Base-by-base conservation (phyloP, 2,888 invertebrate genomes). In the Troides oblongomaculatus region DNA sequence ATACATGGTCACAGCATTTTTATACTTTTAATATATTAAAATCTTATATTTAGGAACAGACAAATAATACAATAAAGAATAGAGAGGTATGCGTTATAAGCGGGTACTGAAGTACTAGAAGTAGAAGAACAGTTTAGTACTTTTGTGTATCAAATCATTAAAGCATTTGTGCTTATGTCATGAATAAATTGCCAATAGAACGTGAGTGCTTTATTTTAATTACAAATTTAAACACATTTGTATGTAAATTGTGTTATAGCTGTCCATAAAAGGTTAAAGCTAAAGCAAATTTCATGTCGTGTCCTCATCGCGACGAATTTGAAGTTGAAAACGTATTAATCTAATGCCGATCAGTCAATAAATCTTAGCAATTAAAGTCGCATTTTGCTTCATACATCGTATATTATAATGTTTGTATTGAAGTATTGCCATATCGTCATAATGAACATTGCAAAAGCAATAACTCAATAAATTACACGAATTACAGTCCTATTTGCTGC, bases 181-280 rank as follows among this genome's bases (percentile, higher is more conserved):
- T 46, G 23, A 56, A 43, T 69, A 61, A 61, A 62, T 57, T 62
- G 21, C 7, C n/a, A 62, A 43, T 8, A 46, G n/a, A 50, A 25
- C 23, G 53, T 39, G n/a, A 61, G 7, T 39, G 23, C 53, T 39
- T 56, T 23, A 62, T 62, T 58, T 62, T 21, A 30, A 62, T 36
- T 23, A 58, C 65, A 43, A 43, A 30, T 65, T 65, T 25, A 67
- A 58, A 62, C 67, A 62, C 39, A 67, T 67, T 62, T 17, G 62
- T 18, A 62, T 67, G 25, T 17, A 67, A 67, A 62, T 67, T 57
- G 30, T 17, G 23, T 64, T 62, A 46, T 25, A 57, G 50, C 36
- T 56, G 25, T 59, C 53, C 36, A 36, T 53, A 46, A 65, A 65
- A 57, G 39, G 56, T 66, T 62, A 62, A 43, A 62, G 23, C 14